Evolutionary conservation across 2,797 vertebrate genomes (phyloP).

Genomic region (Malurus splendens): DNA sequence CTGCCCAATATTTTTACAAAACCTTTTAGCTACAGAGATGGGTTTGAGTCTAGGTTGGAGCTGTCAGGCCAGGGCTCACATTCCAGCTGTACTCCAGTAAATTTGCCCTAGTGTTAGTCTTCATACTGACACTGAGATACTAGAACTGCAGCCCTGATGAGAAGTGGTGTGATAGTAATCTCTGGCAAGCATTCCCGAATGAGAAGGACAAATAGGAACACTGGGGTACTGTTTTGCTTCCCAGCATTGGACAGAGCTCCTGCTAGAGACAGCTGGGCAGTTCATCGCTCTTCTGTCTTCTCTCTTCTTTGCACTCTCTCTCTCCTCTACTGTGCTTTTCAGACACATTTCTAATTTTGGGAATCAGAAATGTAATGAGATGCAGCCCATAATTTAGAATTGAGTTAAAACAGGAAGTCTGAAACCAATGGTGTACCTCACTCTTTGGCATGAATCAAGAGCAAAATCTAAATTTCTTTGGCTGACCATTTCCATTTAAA

Average conservation of each 20-base stretch:
- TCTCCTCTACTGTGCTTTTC: background rate
- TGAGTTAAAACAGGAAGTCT: background rate
- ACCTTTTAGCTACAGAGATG: constrained; percentile 8
- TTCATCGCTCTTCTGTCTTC: background rate
- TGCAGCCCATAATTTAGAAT: background rate
- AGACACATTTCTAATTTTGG: background rate
- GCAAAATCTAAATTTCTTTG: background rate
- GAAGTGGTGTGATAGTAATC: constrained; percentile 52
- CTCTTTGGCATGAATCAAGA: background rate
- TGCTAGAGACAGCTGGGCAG: background rate
- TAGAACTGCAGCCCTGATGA: constrained; percentile 36
- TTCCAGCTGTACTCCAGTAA: constrained; percentile 21
- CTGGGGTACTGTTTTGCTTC: background rate
- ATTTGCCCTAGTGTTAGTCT: constrained; percentile 45
- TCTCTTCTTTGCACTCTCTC: background rate
- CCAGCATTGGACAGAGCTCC: background rate
- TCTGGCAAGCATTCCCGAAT: constrained; percentile 47
- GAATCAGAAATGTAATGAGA: background rate
- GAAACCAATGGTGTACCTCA: background rate
- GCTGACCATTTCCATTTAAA: background rate
- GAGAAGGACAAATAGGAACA: background rate
- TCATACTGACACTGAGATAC: constrained; percentile 61
- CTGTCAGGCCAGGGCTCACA: constrained; percentile 32
- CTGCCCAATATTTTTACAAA: constrained; percentile 28
- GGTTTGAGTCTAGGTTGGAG: constrained; percentile 5